Base-by-base conservation (phyloP, 23 tunicate genomes). In the Phallusia fumigata region DNA sequence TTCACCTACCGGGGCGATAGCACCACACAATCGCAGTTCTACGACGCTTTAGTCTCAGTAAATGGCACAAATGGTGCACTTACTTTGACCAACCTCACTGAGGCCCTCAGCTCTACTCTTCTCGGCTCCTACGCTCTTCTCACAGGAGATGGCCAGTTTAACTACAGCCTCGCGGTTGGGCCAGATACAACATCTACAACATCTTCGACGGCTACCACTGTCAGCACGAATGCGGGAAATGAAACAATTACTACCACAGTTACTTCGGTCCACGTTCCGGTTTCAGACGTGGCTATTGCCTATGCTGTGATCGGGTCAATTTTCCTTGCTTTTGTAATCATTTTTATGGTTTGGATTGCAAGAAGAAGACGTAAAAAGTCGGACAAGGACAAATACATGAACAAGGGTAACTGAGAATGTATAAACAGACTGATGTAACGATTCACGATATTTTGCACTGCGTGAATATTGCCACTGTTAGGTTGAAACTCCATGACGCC, bases 41-140 rank as follows among this genome's bases (percentile, higher is more conserved):
- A 87, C 3, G 90, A 85, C 76, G 0, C 36, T 40, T 81, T 58
- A 73, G 87, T 65, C 81, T 73, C 85, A 36, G 80, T 92, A 8
- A 64, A 80, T 36, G 47, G 52, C 31, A 28, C 86, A 18, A 75
- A 32, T 47, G 97, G 97, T 18, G 30, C 97, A 0, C 75, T 92
- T 47, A 82, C 79, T n/a, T 73, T 92, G 26, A 75, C 32, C 75
- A 79, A 74, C 32, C 80, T 90, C 31, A 47, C 87, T 19, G 44
- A 88, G 32, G 77, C 88, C 35, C 6, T 82, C 19, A 15, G 64
- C 21, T 73, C 97, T 15, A 49, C 91, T 10, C 86, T 53, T 32
- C 75, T 65, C n/a, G 97, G 97, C 19, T 36, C 83, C 19, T 92
- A 92, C 64, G 22, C 53, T 8, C 79, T 80, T 45, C 86, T 32